Evolutionary conservation across 2,113 vertebrate genomes (phyloP), one percentile per base, ranked within the genome.

Genomic region (Pluvianellus socialis): DNA sequence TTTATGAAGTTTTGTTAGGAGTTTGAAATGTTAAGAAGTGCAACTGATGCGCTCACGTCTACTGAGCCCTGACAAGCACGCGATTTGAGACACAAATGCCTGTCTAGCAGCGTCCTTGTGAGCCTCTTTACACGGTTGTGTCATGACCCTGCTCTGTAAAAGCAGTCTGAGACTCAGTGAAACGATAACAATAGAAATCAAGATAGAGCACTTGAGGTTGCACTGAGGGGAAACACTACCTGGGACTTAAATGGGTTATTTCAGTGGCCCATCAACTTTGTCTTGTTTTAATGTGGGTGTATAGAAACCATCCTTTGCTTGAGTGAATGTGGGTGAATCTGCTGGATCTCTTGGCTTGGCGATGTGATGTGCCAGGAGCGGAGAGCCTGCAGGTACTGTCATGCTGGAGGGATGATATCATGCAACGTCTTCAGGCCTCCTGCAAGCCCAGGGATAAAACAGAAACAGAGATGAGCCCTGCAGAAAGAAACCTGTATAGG

Each of bases 91-190:
- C 24, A 35, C 18, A n/a, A 63, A 12, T 67, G 53, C 20, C 4
- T 50, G 12, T 30, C 21, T 61, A 6, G n/a, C 24, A 56, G 53
- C 17, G 27, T 79, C 65, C 26, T 68, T 56, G 23, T 56, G 58
- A 68, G 23, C 21, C 14, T 72, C 27, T 68, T 71, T 6, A 1
- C 7, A 8, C 0, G 0, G 28, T 70, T 1, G 2, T 86, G 42
- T 47, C 8, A 1, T 47, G n/a, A n/a, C 35, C 14, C 17, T 91
- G 42, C 38, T 73, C 17, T 32, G 53, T 80, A 35, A 40, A 82
- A 73, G 44, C 22, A 50, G 12, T 61, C 16, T 66, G 40, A 22
- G 35, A 24, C 42, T 87, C 3, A 6, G 10, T 70, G 33, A 61
- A 88, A 63, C 1, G 5, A 10, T 14, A 71, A 28, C 14, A 73